Conservation (phyloP, 2,888 invertebrate genomes). For the Drosophila pseudotakahashii region DNA sequence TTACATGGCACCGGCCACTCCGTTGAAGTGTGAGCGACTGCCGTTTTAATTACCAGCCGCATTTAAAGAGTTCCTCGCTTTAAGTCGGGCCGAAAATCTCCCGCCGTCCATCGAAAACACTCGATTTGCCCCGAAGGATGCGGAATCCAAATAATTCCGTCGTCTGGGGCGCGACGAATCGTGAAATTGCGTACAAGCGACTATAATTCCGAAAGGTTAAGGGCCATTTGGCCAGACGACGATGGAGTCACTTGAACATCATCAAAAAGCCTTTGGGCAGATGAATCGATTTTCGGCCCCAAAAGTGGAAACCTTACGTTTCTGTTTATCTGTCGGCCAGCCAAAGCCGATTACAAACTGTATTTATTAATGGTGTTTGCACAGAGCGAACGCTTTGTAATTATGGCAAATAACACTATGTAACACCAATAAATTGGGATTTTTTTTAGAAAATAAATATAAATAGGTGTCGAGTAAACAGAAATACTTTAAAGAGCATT, state of each 20-base stretch:
- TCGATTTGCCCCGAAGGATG: slow-evolving; percentile 3
- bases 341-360: slow-evolving; percentile 26
- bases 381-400: not conserved
- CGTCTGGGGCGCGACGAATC: slow-evolving; percentile 57
- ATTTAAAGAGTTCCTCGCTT: slow-evolving; percentile 18
- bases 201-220: slow-evolving; percentile 16
- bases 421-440: no score
- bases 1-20: slow-evolving; percentile 27
- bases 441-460: no score
- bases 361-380: slow-evolving; percentile 8
- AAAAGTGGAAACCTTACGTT: not conserved
- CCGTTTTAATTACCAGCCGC: slow-evolving; percentile 31
- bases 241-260: slow-evolving; percentile 13
- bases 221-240: slow-evolving; percentile 29
- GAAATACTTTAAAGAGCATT: no score
- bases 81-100: slow-evolving; percentile 1
- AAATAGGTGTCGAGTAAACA: no score
- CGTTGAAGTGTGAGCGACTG: slow-evolving; percentile 6
- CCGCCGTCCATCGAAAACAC: not conserved
- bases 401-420: not conserved
- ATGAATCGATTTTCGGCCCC: not conserved
- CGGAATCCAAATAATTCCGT: not conserved
- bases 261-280: slow-evolving; percentile 15
- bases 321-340: slow-evolving; percentile 2
- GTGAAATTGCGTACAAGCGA: slow-evolving; percentile 57